These are phyloP conservation scores for Periophthalmus magnuspinnatus DNA, from an alignment of 2,797 vertebrate genomes.

Conservation along the genomic window DNA sequence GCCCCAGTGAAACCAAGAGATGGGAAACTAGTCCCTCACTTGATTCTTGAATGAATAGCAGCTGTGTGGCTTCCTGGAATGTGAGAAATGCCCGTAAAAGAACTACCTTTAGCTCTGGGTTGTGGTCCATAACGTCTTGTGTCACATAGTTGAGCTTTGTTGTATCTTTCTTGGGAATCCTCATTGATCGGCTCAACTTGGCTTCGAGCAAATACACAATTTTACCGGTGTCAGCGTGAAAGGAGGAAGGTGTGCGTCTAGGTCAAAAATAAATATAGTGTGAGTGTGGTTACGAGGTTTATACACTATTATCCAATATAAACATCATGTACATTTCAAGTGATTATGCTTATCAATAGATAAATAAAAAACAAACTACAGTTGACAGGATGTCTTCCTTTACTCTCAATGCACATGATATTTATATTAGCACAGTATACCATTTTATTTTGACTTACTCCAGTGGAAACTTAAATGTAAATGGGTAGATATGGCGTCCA, in stretches of 20 bases:
- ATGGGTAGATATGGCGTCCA: constrained; percentile 72
- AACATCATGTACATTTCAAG: too few relatives aligned
- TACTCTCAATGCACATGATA: not conserved
- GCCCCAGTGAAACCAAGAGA: too few relatives aligned
- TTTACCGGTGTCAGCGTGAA: constrained; percentile 57
- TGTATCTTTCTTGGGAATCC: constrained; percentile 54
- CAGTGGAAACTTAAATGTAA: constrained; percentile 72
- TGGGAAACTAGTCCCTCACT: too few relatives aligned
- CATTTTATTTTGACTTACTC: constrained; percentile 56
- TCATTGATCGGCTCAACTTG: constrained; percentile 69
- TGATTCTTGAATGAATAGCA: too few relatives aligned
- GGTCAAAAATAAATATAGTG: not conserved
- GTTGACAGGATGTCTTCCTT: too few relatives aligned
- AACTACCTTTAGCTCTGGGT: constrained; percentile 48
- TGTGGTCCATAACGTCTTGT: not conserved
- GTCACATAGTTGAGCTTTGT: constrained; percentile 59
- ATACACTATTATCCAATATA: too few relatives aligned
- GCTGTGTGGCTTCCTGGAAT: not conserved
- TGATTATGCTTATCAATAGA: too few relatives aligned
- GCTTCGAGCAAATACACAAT: constrained; percentile 67
- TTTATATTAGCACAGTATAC: not conserved
- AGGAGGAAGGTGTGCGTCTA: constrained; percentile 69
- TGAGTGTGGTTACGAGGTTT: too few relatives aligned
- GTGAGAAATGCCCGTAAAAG: not conserved
- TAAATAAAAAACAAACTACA: too few relatives aligned